A percentile compares a stretch with the other conserved stretches of the same genome.
Conservation (phyloP, 2,888 invertebrate genomes). For the Tenthredo livida region DNA sequence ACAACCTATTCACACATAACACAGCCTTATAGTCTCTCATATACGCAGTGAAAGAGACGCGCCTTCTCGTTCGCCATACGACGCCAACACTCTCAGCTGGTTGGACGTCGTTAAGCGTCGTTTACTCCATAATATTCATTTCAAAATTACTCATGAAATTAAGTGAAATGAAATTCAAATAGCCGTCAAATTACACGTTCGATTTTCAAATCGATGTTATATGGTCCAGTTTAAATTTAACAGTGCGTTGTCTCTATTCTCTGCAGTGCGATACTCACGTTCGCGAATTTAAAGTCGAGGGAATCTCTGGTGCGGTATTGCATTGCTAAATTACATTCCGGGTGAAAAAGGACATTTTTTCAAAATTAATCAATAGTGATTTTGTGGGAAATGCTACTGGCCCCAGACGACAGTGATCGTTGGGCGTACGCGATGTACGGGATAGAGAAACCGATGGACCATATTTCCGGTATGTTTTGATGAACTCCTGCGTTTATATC, state of each 20-base stretch:
- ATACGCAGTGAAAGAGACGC: conserved; percentile 17
- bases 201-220: no score
- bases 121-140: not conserved
- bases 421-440: conserved; percentile 71
- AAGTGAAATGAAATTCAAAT: no score
- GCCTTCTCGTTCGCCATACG: not conserved
- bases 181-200: no score
- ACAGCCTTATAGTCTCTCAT: not conserved
- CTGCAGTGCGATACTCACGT: no score
- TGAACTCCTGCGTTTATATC: not conserved
- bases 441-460: conserved; percentile 69
- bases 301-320: no score
- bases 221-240: no score
- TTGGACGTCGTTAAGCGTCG: not conserved
- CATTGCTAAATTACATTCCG: no score
- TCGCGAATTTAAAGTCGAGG: no score
- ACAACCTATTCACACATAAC: not conserved
- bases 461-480: conserved; percentile 66
- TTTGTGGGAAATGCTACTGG: conserved; percentile 62
- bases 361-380: not conserved
- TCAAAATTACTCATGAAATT: no score
- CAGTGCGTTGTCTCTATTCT: no score
- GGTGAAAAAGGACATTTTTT: not conserved
- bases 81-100: conserved; percentile 1
- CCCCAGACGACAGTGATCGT: conserved; percentile 67